phyloP scores from a whole-genome alignment of 2,113 vertebrate species.

The Aptenodytes patagonicus region DNA sequence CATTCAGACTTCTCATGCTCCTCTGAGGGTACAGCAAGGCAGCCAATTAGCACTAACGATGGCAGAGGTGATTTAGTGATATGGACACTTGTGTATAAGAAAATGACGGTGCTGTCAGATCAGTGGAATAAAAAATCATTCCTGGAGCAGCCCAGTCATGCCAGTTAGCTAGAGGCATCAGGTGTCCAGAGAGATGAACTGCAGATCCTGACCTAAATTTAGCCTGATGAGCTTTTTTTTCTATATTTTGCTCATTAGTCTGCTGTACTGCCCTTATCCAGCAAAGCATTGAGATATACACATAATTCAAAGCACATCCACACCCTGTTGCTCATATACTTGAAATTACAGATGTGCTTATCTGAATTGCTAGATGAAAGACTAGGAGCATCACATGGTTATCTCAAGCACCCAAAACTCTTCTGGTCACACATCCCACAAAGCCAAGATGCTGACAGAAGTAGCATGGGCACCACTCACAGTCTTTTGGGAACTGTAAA shows the following conservation, averaged over 20 bases:
- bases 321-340: background rate
- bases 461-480: background rate
- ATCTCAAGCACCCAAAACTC: background rate
- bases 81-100: background rate
- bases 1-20: background rate
- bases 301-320: background rate
- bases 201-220: background rate
- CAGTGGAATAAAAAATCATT: constrained; percentile 7
- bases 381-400: background rate
- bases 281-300: background rate
- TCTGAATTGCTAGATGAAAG: background rate
- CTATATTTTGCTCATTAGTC: background rate
- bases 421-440: background rate
- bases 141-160: background rate
- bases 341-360: background rate
- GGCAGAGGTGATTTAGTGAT: constrained; percentile 26
- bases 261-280: background rate
- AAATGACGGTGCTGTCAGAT: background rate
- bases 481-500: background rate
- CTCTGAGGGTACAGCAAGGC: background rate
- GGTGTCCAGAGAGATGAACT: background rate
- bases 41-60: constrained; percentile 53
- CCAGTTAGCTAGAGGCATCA: background rate
- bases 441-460: background rate
- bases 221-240: background rate